Conservation (phyloP, 2,888 invertebrate genomes). For the Galeopsomyia nigrocyanea region DNA sequence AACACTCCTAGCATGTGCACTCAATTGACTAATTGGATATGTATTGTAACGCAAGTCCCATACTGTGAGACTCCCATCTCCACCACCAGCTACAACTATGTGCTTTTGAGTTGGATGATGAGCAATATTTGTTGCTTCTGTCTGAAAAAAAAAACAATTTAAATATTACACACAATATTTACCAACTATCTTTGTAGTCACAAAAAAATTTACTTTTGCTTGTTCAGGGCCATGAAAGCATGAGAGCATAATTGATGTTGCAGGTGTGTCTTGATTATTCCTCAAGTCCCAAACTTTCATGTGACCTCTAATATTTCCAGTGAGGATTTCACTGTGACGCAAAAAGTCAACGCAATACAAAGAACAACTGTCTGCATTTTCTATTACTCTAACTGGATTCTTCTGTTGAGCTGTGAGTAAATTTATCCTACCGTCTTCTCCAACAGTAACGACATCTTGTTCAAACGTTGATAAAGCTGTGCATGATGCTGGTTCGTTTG, state of each 20-base stretch:
- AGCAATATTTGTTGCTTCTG: slow-evolving; percentile 81
- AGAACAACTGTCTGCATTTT: slow-evolving; percentile 86
- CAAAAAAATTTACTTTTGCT: slow-evolving; percentile 56
- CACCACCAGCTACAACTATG: slow-evolving; percentile 86
- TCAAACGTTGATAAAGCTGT: slow-evolving; percentile 83
- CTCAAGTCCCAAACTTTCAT: slow-evolving; percentile 92
- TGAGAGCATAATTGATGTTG: slow-evolving; percentile 77
- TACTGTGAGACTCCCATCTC: slow-evolving; percentile 87
- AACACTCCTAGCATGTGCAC: slow-evolving; percentile 82
- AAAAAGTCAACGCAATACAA: slow-evolving; percentile 83
- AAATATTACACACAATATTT: slow-evolving; percentile 24
- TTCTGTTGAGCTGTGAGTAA: slow-evolving; percentile 71
- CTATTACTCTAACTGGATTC: slow-evolving; percentile 71
- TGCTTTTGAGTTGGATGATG: slow-evolving; percentile 92
- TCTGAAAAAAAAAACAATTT: slow-evolving; percentile 64
- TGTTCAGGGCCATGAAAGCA: slow-evolving; percentile 72
- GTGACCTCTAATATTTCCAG: slow-evolving; percentile 89
- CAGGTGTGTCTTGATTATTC: slow-evolving; percentile 74
- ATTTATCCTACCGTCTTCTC: slow-evolving; percentile 85
- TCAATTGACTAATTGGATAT: slow-evolving; percentile 85
- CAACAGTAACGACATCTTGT: slow-evolving; percentile 84
- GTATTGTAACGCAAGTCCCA: slow-evolving; percentile 91
- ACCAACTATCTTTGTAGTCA: not conserved
- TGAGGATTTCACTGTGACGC: slow-evolving; percentile 81
- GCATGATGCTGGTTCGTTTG: slow-evolving; percentile 75